Percentiles rank a stretch among this genome's conserved stretches.
phyloP scores from a whole-genome alignment of 2,888 invertebrate genomes.

The Eurytoma adleriae region DNA sequence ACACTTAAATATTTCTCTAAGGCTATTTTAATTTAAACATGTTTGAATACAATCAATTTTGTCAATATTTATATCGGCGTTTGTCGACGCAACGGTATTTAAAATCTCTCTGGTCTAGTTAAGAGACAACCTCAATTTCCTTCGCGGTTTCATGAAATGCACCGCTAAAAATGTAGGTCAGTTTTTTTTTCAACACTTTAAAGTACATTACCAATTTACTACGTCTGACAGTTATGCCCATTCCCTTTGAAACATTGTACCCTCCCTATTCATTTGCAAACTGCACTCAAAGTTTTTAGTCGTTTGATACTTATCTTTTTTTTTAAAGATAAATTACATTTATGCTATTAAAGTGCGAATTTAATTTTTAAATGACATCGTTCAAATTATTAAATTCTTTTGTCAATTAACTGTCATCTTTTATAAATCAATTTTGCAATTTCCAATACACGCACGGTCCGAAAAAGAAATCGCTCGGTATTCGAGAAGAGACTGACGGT shows the following conservation, averaged over 20 bases:
- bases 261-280: too few species aligned
- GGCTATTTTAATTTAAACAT: too few species aligned
- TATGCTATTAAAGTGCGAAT: too few species aligned
- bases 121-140: not conserved
- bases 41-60: too few species aligned
- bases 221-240: constrained; percentile 22
- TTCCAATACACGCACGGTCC: not conserved
- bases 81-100: constrained; percentile 2
- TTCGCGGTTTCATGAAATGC: constrained; percentile 7
- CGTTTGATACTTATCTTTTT: too few species aligned
- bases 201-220: constrained; percentile 11
- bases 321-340: too few species aligned
- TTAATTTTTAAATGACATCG: too few species aligned
- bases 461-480: not conserved
- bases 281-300: too few species aligned
- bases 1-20: too few species aligned
- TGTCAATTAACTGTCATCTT: not conserved
- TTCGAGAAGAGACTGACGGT: not conserved
- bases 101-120: constrained; percentile 13
- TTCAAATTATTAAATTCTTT: too few species aligned
- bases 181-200: constrained; percentile 44
- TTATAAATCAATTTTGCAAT: not conserved
- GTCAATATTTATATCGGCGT: not conserved
- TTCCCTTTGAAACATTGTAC: constrained; percentile 34
- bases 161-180: constrained; percentile 40